Percentiles rank a stretch among this genome's conserved stretches.
Evolutionary conservation across 2,797 vertebrate genomes (phyloP).

Genomic region (Sebastes itinus): DNA sequence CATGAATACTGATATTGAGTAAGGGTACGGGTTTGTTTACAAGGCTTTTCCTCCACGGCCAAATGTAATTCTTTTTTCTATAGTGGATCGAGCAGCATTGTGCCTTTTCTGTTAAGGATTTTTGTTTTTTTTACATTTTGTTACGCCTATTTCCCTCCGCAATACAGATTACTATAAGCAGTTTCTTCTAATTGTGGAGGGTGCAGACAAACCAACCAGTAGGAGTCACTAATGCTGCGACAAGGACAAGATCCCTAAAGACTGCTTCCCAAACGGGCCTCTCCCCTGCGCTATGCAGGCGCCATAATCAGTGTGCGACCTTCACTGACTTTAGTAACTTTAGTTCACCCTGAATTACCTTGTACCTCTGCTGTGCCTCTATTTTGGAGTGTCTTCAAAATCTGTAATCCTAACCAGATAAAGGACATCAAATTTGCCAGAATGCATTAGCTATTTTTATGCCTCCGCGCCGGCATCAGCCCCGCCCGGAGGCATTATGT

Average conservation of each 20-base stretch:
- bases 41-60: not conserved
- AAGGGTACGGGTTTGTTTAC: not conserved
- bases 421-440: not conserved
- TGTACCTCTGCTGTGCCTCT: not conserved
- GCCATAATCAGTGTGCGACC: not conserved
- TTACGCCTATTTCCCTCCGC: not conserved
- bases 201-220: not conserved
- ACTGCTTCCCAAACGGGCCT: not conserved
- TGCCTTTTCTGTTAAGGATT: not conserved
- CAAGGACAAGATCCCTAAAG: not conserved
- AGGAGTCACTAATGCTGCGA: constrained; percentile 9
- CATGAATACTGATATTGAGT: constrained; percentile 23
- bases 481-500: no score
- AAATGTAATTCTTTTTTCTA: not conserved
- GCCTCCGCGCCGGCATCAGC: not conserved
- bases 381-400: not conserved
- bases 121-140: not conserved
- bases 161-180: not conserved
- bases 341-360: not conserved
- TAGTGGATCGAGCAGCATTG: not conserved
- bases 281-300: not conserved
- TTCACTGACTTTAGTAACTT: constrained; percentile 5
- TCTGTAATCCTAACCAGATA: not conserved
- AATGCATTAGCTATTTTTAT: not conserved
- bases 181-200: not conserved